Evolutionary conservation across 92 coral and sea anemone species (phyloP).

Genomic region (Isaurus tuberculatus): DNA sequence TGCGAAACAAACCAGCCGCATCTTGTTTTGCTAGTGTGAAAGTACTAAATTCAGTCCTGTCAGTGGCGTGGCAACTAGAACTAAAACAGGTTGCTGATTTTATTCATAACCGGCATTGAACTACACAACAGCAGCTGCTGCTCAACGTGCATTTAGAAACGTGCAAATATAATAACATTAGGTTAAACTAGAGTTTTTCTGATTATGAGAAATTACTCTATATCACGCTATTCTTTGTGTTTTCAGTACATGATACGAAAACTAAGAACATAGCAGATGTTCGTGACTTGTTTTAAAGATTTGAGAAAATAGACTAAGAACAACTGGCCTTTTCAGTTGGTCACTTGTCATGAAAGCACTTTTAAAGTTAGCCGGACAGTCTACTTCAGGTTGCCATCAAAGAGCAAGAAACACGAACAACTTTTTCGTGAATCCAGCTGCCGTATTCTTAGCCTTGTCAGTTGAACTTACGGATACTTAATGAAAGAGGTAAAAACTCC

Average conservation of each 20-base stretch:
- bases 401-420: slow-evolving; percentile 16
- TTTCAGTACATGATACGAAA: too few relatives aligned
- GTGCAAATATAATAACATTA: too few relatives aligned
- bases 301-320: neutral
- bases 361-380: neutral
- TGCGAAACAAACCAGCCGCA: too few relatives aligned
- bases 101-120: too few relatives aligned
- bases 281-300: neutral
- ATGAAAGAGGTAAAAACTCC: neutral
- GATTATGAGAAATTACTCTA: slow-evolving; percentile 11
- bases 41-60: too few relatives aligned
- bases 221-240: slow-evolving; percentile 26
- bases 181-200: slow-evolving; percentile 1
- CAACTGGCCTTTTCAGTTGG: neutral
- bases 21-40: too few relatives aligned
- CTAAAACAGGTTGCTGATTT: too few relatives aligned
- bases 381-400: slow-evolving; percentile 16
- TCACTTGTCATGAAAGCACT: slow-evolving; percentile 5
- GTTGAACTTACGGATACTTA: slow-evolving; percentile 6
- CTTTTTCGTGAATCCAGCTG: slow-evolving; percentile 24
- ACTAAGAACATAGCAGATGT: slow-evolving; percentile 14
- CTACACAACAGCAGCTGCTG: too few relatives aligned
- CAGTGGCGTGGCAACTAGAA: too few relatives aligned
- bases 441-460: slow-evolving; percentile 27
- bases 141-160: too few relatives aligned